Percentiles rank a stretch among this genome's conserved stretches.
Conservation (phyloP, 2,797 vertebrate species). For the Erethizon dorsatum region DNA sequence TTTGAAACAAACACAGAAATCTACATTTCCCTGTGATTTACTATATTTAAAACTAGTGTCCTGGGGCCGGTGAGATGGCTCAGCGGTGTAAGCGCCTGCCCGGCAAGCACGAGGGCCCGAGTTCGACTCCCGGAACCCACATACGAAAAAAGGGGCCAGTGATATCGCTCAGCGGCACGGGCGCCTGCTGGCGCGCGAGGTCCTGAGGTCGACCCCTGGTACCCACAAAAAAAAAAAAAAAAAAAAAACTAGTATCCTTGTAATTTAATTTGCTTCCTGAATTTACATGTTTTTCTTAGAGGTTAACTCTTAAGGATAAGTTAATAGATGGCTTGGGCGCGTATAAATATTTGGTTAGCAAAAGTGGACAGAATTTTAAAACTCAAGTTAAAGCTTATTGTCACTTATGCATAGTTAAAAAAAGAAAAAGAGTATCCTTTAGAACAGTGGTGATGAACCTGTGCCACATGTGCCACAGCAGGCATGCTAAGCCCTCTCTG, state of each 20-base stretch:
- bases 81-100: too few relatives aligned
- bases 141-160: too few relatives aligned
- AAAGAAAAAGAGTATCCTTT: neutral
- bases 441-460: neutral
- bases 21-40: conserved; percentile 39
- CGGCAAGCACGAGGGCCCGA: too few relatives aligned
- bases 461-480: neutral
- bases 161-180: too few relatives aligned
- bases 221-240: too few relatives aligned
- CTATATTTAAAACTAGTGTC: conserved; percentile 62
- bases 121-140: too few relatives aligned
- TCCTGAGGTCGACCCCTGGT: too few relatives aligned
- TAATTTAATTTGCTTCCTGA: conserved; percentile 61
- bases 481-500: neutral
- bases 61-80: neutral
- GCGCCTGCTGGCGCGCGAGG: too few relatives aligned
- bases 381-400: conserved; percentile 45
- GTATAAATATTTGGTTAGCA: conserved; percentile 49
- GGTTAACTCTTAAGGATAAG: conserved; percentile 13
- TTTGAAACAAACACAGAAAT: conserved; percentile 63
- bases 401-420: conserved; percentile 15
- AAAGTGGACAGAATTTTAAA: conserved; percentile 62
- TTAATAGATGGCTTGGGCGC: neutral
- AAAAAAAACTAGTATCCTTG: conserved; percentile 48
- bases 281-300: conserved; percentile 51